Percentiles rank a stretch among this genome's conserved stretches.
Conservation (phyloP, 2,888 invertebrate genomes). For the Drosophila picticornis region DNA sequence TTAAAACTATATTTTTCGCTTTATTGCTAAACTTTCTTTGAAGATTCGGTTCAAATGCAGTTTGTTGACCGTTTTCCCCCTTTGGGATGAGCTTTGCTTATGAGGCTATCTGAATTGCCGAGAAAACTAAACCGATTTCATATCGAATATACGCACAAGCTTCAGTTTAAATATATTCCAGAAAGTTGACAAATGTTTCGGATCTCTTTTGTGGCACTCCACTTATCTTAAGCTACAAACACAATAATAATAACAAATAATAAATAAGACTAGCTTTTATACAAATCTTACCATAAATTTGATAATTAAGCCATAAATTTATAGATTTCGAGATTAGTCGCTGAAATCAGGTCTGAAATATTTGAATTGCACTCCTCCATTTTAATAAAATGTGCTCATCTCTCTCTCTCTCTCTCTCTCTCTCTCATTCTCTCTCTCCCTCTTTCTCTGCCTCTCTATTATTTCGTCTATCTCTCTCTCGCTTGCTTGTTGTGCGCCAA, state of each 20-base stretch:
- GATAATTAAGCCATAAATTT: background rate
- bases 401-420: background rate
- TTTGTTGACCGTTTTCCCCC: background rate
- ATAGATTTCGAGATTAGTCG: background rate
- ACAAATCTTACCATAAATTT: background rate
- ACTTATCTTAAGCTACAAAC: background rate
- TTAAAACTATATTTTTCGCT: background rate
- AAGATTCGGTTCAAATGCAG: background rate
- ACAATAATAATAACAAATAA: background rate
- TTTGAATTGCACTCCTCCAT: slow-evolving; percentile 15
- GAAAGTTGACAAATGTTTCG: background rate
- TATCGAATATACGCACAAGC: background rate
- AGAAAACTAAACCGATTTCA: background rate
- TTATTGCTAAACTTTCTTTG: background rate
- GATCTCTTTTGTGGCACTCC: background rate
- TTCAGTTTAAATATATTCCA: background rate
- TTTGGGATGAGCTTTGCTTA: background rate
- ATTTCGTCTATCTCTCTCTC: slow-evolving; percentile 3
- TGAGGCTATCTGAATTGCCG: background rate
- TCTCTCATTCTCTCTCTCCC: background rate
- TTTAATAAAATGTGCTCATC: slow-evolving; percentile 25
- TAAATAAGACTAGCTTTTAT: background rate
- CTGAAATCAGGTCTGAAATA: background rate
- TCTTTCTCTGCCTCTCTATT: slow-evolving; percentile 2
- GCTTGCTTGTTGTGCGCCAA: slow-evolving; percentile 45